phyloP scores from a whole-genome alignment of 2,888 invertebrate genomes.

The Euclidia mi region DNA sequence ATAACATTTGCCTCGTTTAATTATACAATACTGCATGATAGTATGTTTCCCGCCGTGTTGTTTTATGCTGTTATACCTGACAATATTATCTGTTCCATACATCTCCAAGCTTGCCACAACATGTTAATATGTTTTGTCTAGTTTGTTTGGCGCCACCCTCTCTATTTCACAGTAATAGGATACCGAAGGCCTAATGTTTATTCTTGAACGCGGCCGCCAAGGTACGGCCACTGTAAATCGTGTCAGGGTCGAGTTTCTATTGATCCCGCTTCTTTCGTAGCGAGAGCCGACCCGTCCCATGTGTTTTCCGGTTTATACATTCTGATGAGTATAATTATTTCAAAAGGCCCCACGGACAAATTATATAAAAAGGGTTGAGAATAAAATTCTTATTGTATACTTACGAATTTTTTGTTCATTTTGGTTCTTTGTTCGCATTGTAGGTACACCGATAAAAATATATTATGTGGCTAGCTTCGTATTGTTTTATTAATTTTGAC shows the following conservation, averaged over 20 bases:
- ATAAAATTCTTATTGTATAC: slow-evolving; percentile 44
- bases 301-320: slow-evolving; percentile 72
- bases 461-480: not conserved
- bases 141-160: slow-evolving; percentile 63
- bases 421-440: slow-evolving; percentile 15
- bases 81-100: slow-evolving; percentile 1
- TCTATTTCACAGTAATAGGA: slow-evolving; percentile 68
- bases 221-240: slow-evolving; percentile 82
- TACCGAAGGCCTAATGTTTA: slow-evolving; percentile 79
- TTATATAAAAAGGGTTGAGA: slow-evolving; percentile 55
- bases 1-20: not conserved
- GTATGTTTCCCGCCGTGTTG: not conserved
- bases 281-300: slow-evolving; percentile 75
- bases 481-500: no score
- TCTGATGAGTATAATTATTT: slow-evolving; percentile 71
- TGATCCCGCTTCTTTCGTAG: slow-evolving; percentile 84
- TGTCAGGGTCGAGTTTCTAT: slow-evolving; percentile 87
- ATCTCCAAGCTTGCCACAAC: slow-evolving; percentile 11
- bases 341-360: slow-evolving; percentile 49
- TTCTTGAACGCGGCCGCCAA: slow-evolving; percentile 77
- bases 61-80: not conserved
- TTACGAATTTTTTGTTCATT: slow-evolving; percentile 32
- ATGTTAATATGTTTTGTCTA: slow-evolving; percentile 60
- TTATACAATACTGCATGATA: slow-evolving; percentile 2
- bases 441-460: not conserved